Base-by-base conservation (phyloP, 2,888 invertebrate genomes). In the Athalia circularis region DNA sequence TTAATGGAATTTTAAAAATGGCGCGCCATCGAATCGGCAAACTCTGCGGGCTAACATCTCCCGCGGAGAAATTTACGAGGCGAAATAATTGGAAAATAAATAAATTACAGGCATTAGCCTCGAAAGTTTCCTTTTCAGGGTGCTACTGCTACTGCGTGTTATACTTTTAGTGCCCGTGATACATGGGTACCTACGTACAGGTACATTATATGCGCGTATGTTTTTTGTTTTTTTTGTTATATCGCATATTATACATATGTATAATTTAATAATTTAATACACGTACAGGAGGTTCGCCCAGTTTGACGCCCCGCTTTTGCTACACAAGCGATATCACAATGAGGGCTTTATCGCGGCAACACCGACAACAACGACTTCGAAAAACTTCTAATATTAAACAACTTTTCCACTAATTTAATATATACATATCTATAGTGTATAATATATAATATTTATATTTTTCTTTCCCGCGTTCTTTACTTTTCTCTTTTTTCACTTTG, bases 311-410 rank as follows among this genome's bases (percentile, higher is more conserved):
- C 29, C 29, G 29, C 29, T 29, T 29, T 29, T 29, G 50, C 67
- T 67, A 67, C 45, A 50, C 50, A 13, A 82, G 80, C 83, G 83
- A 83, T 29, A 29, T 84, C 83, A 83, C 85, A 85, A 85, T 85
- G 80, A 79, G 70, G 79, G 82, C 80, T 65, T 15, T 61, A 59
- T 29, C 43, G 70, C 50, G 57, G 8, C 43, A 54, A 54, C 0
- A n/a, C 11, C 7, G n/a, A 6, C 54, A 54, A 54, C 54, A 70
- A 77, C 70, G 62, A 77, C 80, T 81, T 78, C 76, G 70, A 83
- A 82, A 80, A 88, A 87, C 85, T 87, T 87, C 85, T 82, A 83
- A 83, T 86, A 87, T 86, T 85, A 84, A 87, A 86, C 85, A 86
- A 87, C 85, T 86, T 87, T 86, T 74, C 80, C 82, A 83, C 85